Evolutionary conservation across 1,140 invertebrate species (phyloP).

Genomic region (Paramacrobiotus metropolitanus): DNA sequence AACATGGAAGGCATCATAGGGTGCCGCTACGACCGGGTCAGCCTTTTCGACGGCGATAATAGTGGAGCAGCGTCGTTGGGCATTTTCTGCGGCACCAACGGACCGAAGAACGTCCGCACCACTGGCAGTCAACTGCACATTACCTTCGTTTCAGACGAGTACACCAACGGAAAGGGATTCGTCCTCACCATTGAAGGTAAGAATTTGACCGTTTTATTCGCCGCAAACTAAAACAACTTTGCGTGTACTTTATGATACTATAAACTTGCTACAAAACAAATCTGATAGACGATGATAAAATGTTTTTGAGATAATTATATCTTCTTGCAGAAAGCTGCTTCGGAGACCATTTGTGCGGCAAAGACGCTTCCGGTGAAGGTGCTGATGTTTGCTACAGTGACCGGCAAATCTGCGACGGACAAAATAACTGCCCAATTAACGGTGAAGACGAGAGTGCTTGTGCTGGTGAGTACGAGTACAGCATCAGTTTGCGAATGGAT

Average conservation of each 20-base stretch:
- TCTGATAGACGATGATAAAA: background rate
- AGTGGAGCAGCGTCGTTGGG: background rate
- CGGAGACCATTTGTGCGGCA: background rate
- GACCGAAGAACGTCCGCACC: background rate
- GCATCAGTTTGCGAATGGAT: too few species aligned
- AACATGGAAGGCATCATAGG: background rate
- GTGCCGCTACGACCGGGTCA: background rate
- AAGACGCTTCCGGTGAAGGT: background rate
- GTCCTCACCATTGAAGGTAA: background rate
- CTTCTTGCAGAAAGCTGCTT: background rate
- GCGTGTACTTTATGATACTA: background rate
- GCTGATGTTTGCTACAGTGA: background rate
- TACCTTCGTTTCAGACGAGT: background rate
- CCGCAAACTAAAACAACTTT: background rate
- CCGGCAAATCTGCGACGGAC: background rate
- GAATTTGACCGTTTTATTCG: background rate
- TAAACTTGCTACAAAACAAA: background rate
- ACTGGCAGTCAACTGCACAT: background rate
- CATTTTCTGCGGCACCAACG: background rate
- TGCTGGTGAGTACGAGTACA: too few species aligned
- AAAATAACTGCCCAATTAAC: background rate
- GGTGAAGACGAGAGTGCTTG: background rate
- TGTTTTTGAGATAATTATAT: background rate
- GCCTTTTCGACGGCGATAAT: background rate
- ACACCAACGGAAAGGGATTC: conserved; percentile 1